phyloP scores from a whole-genome alignment of 2,797 vertebrate species.

The Cossypha heuglini region DNA sequence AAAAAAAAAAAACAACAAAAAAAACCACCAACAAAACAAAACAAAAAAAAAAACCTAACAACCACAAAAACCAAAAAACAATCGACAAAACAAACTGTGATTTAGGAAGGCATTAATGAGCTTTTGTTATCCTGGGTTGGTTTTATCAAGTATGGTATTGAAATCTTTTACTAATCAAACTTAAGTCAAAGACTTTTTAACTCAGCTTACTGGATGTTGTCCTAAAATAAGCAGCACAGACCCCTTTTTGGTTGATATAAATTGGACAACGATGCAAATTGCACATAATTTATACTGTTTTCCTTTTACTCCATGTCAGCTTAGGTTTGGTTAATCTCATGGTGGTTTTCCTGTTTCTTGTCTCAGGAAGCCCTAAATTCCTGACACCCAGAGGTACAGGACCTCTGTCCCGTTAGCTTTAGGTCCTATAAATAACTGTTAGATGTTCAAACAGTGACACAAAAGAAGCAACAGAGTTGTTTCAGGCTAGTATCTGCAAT shows the following conservation, averaged over 20 bases:
- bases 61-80: not conserved
- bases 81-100: not conserved
- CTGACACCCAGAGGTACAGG: not conserved
- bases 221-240: not conserved
- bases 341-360: not conserved
- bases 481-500: not conserved
- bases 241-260: not conserved
- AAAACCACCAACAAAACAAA: too few species aligned
- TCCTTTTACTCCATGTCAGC: not conserved
- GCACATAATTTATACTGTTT: not conserved
- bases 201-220: not conserved
- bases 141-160: not conserved
- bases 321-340: not conserved
- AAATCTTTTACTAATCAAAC: not conserved
- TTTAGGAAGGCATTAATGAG: not conserved
- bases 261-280: not conserved
- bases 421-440: not conserved
- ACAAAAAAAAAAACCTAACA: not conserved
- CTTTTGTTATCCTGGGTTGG: not conserved
- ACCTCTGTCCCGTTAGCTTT: not conserved
- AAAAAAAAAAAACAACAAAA: too few species aligned
- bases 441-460: not conserved
- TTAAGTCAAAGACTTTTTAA: not conserved
- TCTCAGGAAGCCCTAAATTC: not conserved
- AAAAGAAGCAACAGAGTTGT: not conserved